Evolutionary conservation across 2,888 invertebrate genomes (phyloP).

Genomic region (Ischnus inquisitorius): DNA sequence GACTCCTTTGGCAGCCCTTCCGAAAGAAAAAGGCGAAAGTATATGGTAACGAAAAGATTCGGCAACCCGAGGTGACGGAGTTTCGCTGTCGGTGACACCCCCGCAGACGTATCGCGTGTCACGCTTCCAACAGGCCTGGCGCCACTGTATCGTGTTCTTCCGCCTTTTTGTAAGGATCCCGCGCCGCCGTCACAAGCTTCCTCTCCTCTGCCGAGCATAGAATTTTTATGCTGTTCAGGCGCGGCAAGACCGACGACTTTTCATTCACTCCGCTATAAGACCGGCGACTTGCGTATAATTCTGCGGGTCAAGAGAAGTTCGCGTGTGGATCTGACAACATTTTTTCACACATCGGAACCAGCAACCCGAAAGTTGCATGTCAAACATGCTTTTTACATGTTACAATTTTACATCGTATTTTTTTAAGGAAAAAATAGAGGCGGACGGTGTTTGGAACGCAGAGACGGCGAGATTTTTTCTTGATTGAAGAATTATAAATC

Average conservation of each 20-base stretch:
- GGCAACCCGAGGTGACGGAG: slow-evolving; percentile 53
- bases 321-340: slow-evolving; percentile 37
- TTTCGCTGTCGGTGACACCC: slow-evolving; percentile 76
- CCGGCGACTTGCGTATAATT: slow-evolving; percentile 19
- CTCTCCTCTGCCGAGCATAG: slow-evolving; percentile 66
- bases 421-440: slow-evolving; percentile 3
- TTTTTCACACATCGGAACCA: slow-evolving; percentile 37
- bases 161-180: slow-evolving; percentile 68
- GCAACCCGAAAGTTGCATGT: slow-evolving; percentile 34
- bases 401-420: slow-evolving; percentile 23
- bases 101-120: slow-evolving; percentile 83
- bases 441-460: neutral
- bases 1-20: slow-evolving; percentile 38
- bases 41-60: slow-evolving; percentile 48
- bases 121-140: slow-evolving; percentile 80
- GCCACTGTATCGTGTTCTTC: slow-evolving; percentile 81
- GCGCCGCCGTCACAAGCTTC: slow-evolving; percentile 68
- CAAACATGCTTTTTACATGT: slow-evolving; percentile 38
- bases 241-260: slow-evolving; percentile 33
- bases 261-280: slow-evolving; percentile 8
- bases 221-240: slow-evolving; percentile 47
- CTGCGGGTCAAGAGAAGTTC: slow-evolving; percentile 17
- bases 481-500: neutral
- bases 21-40: slow-evolving; percentile 37
- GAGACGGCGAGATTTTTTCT: neutral